Conservation (phyloP, 2,888 invertebrate genomes). For the Liopterus haemorrhoidalis region DNA sequence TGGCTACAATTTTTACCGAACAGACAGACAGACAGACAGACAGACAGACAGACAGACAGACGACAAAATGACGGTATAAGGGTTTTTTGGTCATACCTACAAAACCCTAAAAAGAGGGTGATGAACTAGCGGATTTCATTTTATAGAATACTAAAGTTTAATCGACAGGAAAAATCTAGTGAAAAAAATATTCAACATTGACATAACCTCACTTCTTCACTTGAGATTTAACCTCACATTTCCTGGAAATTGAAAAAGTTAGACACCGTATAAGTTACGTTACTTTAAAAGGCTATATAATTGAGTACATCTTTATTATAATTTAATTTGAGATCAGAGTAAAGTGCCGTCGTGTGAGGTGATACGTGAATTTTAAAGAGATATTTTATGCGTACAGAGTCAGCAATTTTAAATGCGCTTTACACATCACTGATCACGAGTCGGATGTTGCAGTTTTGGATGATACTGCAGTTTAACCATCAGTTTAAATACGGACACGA, state of each 20-base stretch:
- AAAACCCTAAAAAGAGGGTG: too few relatives aligned
- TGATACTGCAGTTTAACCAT: neutral
- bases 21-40: too few relatives aligned
- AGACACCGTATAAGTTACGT: neutral
- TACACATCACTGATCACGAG: neutral
- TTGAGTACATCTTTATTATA: slow-evolving; percentile 19
- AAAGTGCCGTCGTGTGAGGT: neutral
- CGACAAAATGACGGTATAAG: too few relatives aligned
- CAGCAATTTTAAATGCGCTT: slow-evolving; percentile 19
- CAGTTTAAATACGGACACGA: too few relatives aligned
- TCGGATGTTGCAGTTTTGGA: neutral
- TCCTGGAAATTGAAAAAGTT: slow-evolving; percentile 22
- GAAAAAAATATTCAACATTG: slow-evolving; percentile 27
- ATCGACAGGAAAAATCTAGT: slow-evolving; percentile 29
- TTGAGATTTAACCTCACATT: too few relatives aligned
- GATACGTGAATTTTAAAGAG: slow-evolving; percentile 17
- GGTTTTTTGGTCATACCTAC: too few relatives aligned
- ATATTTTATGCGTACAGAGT: slow-evolving; percentile 13
- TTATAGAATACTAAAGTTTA: too few relatives aligned
- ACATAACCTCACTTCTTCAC: too few relatives aligned
- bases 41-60: too few relatives aligned
- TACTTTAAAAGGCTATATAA: slow-evolving; percentile 2
- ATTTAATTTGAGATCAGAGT: slow-evolving; percentile 16
- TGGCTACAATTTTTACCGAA: too few relatives aligned
- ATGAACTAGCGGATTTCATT: too few relatives aligned